Evolutionary conservation across 2,113 vertebrate genomes (phyloP).

Genomic region (Myotis davidii): DNA sequence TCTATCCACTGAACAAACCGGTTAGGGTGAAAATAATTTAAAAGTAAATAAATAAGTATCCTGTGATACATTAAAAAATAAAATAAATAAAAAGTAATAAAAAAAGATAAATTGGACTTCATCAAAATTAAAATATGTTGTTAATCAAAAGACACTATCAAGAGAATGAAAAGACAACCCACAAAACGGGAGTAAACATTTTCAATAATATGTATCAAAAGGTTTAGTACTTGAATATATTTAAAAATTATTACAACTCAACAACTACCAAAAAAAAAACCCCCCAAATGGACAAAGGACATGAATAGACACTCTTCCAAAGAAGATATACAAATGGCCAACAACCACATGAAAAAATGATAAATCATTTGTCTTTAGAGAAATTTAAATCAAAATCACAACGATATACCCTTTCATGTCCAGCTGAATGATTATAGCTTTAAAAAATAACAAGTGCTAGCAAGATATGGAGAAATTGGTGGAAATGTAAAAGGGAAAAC

Average conservation of each 20-base stretch:
- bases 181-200: background rate
- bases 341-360: background rate
- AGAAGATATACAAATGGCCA: background rate
- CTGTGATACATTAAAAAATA: background rate
- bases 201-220: background rate
- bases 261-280: background rate
- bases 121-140: background rate
- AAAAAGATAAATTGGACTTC: background rate
- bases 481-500: background rate
- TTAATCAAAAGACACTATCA: background rate
- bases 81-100: background rate
- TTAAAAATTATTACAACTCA: background rate
- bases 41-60: background rate
- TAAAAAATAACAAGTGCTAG: background rate
- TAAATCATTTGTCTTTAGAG: background rate
- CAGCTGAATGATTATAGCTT: background rate
- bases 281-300: background rate
- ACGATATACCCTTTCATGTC: background rate
- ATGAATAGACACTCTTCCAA: background rate
- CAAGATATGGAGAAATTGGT: background rate
- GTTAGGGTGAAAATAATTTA: background rate
- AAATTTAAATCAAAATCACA: background rate
- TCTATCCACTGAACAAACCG: no score
- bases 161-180: background rate
- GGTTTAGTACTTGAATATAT: background rate